Evolutionary conservation across 2,888 invertebrate species (phyloP).

Genomic region (Leptinotarsa juncta): DNA sequence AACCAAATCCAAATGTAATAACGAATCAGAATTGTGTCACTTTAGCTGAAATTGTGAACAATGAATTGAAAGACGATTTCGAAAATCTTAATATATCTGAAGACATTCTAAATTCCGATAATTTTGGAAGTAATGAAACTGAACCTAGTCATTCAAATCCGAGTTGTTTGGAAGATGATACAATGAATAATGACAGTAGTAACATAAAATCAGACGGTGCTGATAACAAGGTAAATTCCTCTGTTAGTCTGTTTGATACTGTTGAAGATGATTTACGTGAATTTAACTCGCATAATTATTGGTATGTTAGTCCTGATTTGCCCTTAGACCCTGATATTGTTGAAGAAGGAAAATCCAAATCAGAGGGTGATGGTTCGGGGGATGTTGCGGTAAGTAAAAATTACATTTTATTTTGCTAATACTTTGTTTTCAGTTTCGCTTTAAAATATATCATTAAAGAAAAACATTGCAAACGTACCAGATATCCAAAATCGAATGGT

Average conservation of each 20-base stretch:
- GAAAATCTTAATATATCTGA: constrained; percentile 37
- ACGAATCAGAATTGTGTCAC: constrained; percentile 46
- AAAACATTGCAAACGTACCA: background rate
- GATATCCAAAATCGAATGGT: background rate
- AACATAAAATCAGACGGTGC: constrained; percentile 33
- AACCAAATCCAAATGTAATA: constrained; percentile 45
- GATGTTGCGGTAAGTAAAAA: constrained; percentile 35
- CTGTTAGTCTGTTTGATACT: constrained; percentile 48
- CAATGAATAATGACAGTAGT: constrained; percentile 20
- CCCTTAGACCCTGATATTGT: constrained; percentile 66
- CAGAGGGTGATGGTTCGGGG: constrained; percentile 17
- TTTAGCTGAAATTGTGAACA: constrained; percentile 42
- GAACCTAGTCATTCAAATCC: constrained; percentile 33
- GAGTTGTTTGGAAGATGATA: constrained; percentile 29
- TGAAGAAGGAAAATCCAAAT: constrained; percentile 49
- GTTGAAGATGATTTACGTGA: constrained; percentile 63
- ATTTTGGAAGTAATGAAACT: constrained; percentile 32
- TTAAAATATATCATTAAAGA: background rate
- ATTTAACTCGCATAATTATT: constrained; percentile 70
- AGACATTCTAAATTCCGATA: constrained; percentile 29
- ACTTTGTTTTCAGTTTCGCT: constrained; percentile 12
- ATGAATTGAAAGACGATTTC: constrained; percentile 42
- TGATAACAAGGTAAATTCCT: constrained; percentile 47
- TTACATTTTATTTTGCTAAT: constrained; percentile 11
- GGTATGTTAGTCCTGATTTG: constrained; percentile 69